Evolutionary conservation across 2,113 vertebrate species (phyloP).

Genomic region (Malaclemys terrapin): DNA sequence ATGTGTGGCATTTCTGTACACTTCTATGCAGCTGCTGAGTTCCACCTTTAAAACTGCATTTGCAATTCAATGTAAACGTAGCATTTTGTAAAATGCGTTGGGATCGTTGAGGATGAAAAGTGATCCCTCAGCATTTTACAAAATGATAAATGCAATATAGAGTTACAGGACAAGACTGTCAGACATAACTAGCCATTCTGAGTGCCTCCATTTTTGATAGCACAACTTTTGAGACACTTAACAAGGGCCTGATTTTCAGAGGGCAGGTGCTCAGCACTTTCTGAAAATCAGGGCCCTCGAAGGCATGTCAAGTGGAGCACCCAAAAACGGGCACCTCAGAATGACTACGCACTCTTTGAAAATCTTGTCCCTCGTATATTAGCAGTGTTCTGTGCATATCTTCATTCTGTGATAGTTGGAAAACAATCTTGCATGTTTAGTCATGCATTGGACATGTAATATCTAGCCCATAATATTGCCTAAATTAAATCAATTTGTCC

Average conservation of each 20-base stretch:
- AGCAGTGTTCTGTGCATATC: constrained; percentile 30
- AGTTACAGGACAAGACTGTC: neutral
- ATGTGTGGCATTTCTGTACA: neutral
- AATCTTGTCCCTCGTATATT: neutral
- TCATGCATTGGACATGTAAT: constrained; percentile 69
- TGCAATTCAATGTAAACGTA: neutral
- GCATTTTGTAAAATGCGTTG: constrained; percentile 3
- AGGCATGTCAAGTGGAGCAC: neutral
- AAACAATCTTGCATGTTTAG: constrained; percentile 56
- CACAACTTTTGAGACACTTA: neutral
- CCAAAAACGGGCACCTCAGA: neutral
- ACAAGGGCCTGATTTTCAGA: neutral
- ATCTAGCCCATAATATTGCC: constrained; percentile 69
- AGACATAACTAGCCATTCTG: neutral
- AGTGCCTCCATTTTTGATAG: neutral
- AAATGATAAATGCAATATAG: neutral
- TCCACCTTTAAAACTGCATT: constrained; percentile 13
- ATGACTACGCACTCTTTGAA: neutral
- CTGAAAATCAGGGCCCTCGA: neutral
- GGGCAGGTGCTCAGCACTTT: neutral
- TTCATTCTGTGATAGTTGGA: constrained; percentile 40
- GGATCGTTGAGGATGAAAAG: neutral
- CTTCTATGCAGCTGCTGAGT: neutral
- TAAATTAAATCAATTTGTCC: constrained; percentile 72
- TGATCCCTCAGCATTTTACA: neutral